Base-by-base conservation (phyloP, 2,888 invertebrate genomes). In the Coleophora flavipennella region DNA sequence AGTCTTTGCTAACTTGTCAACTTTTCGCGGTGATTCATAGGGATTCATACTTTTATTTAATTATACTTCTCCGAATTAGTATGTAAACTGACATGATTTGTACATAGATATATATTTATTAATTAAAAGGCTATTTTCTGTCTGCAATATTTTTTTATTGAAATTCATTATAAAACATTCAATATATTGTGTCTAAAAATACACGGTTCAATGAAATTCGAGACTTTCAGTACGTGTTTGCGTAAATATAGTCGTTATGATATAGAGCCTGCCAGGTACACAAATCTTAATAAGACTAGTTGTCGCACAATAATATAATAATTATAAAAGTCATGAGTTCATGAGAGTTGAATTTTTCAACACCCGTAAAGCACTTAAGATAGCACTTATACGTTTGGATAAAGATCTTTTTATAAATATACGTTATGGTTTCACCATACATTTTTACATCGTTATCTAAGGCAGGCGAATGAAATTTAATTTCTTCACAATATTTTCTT, bases 81-180 rank as follows among this genome's bases (percentile, higher is more conserved):
- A 39, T 42, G 39, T 41, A 31, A 43, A 38, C 41, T 20, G 36
- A 40, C 41, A 41, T 42, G 43, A 58, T 62, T 60, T 59, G 62
- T 63, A 59, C 59, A 53, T 50, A 53, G 54, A 51, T 59, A 20
- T 20, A 20, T 29, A 57, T 55, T 57, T 66, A 65, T 59, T 49
- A 59, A 73, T 63, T 62, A 70, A 74, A 72, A 69, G 53, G 51
- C 62, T 72, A 68, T 70, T 70, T 70, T 72, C 62, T 55, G 62
- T 69, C 66, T 49, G 45, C 50, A 51, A 51, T 20, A 51, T 46
- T 56, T 46, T 48, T 48, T 59, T 60, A 52, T 50, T 58, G 43
- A 51, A 42, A 35, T 38, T 40, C 32, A 34, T 33, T 44, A 40
- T 13, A 39, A 44, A 62, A 68, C 53, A 59, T 53, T 41, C 11